Conservation (phyloP, 1,140 invertebrate genomes). For the Drosophila gunungcola region DNA sequence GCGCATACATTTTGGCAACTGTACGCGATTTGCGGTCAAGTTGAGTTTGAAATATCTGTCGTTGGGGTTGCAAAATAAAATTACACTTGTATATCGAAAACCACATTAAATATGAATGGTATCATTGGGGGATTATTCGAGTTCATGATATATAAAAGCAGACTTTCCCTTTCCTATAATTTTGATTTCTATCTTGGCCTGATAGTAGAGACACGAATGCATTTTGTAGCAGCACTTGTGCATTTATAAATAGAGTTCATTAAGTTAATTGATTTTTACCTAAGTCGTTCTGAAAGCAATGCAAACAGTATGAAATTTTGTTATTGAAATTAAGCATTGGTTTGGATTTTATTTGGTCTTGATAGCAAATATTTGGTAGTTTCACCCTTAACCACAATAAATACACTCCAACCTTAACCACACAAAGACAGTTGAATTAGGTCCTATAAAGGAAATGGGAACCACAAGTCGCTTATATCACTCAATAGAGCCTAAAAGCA, state of each 20-base stretch:
- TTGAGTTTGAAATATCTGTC: slow-evolving; percentile 8
- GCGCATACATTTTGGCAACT: slow-evolving; percentile 59
- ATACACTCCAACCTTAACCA: slow-evolving; percentile 1
- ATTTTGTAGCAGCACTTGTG: slow-evolving; percentile 48
- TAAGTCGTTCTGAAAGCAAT: background rate
- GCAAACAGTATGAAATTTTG: slow-evolving; percentile 9
- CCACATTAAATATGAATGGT: slow-evolving; percentile 49
- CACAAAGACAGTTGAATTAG: slow-evolving; percentile 19
- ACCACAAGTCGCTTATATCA: slow-evolving; percentile 40
- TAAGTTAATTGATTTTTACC: slow-evolving; percentile 66
- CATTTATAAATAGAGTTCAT: slow-evolving; percentile 68
- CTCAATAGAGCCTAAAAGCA: slow-evolving; percentile 43
- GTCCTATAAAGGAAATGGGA: slow-evolving; percentile 32
- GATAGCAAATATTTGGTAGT: background rate
- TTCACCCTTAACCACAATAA: background rate
- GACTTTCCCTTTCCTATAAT: background rate
- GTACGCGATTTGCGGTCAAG: slow-evolving; percentile 61
- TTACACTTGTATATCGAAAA: slow-evolving; percentile 53
- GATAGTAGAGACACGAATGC: slow-evolving; percentile 24
- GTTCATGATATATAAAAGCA: slow-evolving; percentile 58
- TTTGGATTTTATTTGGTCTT: background rate
- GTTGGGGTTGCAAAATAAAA: slow-evolving; percentile 26
- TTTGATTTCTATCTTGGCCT: slow-evolving; percentile 10
- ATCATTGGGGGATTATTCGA: slow-evolving; percentile 30
- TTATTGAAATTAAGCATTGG: background rate